Evolutionary conservation across 2,797 vertebrate genomes (phyloP), one percentile per base, ranked within the genome.

Genomic region (Xiphophorus birchmanni): DNA sequence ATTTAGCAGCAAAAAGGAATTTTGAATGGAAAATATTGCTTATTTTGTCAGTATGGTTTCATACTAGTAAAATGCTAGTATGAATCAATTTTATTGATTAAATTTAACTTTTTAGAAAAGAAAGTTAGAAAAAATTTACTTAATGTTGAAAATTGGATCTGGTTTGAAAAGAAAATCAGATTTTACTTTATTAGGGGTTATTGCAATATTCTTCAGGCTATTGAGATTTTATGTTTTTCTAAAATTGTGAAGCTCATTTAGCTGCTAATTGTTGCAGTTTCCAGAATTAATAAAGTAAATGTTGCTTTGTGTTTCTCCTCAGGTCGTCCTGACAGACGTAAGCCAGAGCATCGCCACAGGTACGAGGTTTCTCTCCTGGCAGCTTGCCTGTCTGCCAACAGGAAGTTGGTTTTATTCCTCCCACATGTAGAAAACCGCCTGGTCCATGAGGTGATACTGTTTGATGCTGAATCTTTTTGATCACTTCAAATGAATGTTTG

Each of bases 271-370:
- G 60, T 35, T 76, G 35, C 56, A 23, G 32, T 42, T 37, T 44
- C 12, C 4, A 78, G 15, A 9, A 29, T 11, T 32, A 73, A 47
- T 42, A 42, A 74, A 35, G 48, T 35, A 35, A 17, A 23, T 6
- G 23, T 29, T 26, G 54, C 10, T 56, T 56, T 56, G 54, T 74
- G 32, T 71, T 15, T 65, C 23, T 80, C 40, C 76, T 58, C 37
- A 94, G 92, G 88, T 88, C 94, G 92, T 18, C 76, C 94, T 23
- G 87, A 90, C 83, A 85, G 92, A 72, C 89, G 90, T 0, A 95
- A 95, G 60, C 94, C 94, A 0, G 94, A 95, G 77, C 91, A 93
- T 65, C 94, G 94, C 42, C 91, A 80, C 90, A 95, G 94, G 94
- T 95, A 52, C 80, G 83, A 74, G 0, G 0, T 69, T 69, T 42